These are phyloP conservation scores for Erpetoichthys calabaricus DNA, from an alignment of 2,797 vertebrate genomes.

Conservation along the genomic window DNA sequence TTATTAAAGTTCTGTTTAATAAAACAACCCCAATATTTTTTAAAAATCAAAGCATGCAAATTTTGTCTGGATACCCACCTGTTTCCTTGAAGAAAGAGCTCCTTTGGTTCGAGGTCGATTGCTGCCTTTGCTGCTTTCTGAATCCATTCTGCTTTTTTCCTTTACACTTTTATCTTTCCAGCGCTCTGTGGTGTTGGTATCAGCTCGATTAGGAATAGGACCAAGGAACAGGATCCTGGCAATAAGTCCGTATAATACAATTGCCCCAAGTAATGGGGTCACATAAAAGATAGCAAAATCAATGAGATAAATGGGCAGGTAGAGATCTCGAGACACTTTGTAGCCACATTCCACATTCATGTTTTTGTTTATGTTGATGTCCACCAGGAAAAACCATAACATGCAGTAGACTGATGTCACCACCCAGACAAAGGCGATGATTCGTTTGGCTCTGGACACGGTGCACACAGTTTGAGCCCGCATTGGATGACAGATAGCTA, in stretches of 20 bases:
- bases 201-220: slow-evolving; percentile 36
- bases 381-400: slow-evolving; percentile 70
- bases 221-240: slow-evolving; percentile 54
- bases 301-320: slow-evolving; percentile 67
- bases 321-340: slow-evolving; percentile 60
- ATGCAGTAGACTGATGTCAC: slow-evolving; percentile 60
- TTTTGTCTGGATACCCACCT: slow-evolving; percentile 35
- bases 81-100: slow-evolving; percentile 55
- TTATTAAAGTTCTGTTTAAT: too few relatives aligned
- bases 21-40: too few relatives aligned
- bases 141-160: slow-evolving; percentile 20
- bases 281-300: slow-evolving; percentile 68
- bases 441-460: slow-evolving; percentile 54
- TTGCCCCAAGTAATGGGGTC: slow-evolving; percentile 52
- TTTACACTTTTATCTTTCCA: slow-evolving; percentile 30
- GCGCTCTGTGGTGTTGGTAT: slow-evolving; percentile 18
- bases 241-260: slow-evolving; percentile 57
- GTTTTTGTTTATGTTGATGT: slow-evolving; percentile 46
- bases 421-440: slow-evolving; percentile 51
- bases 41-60: too few relatives aligned
- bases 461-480: slow-evolving; percentile 59
- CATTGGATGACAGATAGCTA: slow-evolving; percentile 63
- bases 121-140: slow-evolving; percentile 19
- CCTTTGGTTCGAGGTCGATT: slow-evolving; percentile 35
- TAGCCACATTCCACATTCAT: slow-evolving; percentile 55